Conservation (phyloP, 2,113 vertebrate genomes). For the Progne subis region DNA sequence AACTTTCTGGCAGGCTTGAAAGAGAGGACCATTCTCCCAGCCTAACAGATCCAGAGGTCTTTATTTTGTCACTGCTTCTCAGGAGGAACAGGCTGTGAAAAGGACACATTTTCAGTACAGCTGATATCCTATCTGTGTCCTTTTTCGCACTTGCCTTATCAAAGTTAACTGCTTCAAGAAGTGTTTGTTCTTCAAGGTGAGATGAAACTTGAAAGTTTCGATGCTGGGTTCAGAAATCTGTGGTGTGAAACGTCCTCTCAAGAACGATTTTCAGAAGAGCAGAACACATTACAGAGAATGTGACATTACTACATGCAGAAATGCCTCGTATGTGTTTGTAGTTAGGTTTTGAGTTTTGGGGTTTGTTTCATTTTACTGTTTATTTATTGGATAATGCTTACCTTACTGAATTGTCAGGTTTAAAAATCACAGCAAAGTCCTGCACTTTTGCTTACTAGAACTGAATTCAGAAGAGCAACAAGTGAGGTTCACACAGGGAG, state of each 20-base stretch:
- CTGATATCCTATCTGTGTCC: background rate
- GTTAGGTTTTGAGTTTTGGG: background rate
- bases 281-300: background rate
- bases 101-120: background rate
- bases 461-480: slow-evolving; percentile 83
- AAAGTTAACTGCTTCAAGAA: background rate
- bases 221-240: background rate
- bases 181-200: slow-evolving; percentile 14
- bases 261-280: background rate
- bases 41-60: background rate
- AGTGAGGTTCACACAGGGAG: slow-evolving; percentile 71
- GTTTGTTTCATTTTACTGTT: background rate
- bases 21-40: background rate
- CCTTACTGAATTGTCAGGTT: background rate
- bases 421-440: background rate
- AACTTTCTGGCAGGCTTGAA: background rate
- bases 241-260: background rate
- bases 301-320: background rate
- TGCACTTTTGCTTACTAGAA: slow-evolving; percentile 68
- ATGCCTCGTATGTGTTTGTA: background rate
- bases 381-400: background rate
- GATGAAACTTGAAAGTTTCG: background rate
- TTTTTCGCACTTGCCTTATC: background rate
- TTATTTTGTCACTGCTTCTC: background rate
- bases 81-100: background rate